These are phyloP conservation scores for Drosophila athabasca DNA, from an alignment of 1,140 invertebrate species.

Conservation along the genomic window DNA sequence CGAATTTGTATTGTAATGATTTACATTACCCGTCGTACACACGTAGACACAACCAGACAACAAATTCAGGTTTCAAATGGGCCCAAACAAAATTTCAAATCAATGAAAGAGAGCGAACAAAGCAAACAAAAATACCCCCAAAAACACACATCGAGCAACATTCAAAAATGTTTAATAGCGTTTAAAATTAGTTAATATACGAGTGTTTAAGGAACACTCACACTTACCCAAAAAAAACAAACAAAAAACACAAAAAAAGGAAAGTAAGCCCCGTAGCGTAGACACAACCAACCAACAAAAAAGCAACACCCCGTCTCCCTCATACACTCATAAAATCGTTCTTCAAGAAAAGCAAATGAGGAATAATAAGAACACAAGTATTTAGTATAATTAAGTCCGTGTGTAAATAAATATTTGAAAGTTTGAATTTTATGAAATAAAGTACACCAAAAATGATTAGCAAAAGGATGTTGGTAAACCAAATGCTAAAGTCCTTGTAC, in stretches of 20 bases:
- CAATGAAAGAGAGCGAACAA: slow-evolving; percentile 37
- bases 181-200: slow-evolving; percentile 55
- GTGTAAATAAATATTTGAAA: slow-evolving; percentile 76
- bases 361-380: slow-evolving; percentile 31
- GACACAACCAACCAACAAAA: slow-evolving; percentile 2
- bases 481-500: slow-evolving; percentile 22
- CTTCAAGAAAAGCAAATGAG: slow-evolving; percentile 15
- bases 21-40: slow-evolving; percentile 59
- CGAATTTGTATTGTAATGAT: slow-evolving; percentile 58
- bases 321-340: slow-evolving; percentile 6
- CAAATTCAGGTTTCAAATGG: slow-evolving; percentile 79
- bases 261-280: slow-evolving; percentile 35
- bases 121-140: slow-evolving; percentile 35
- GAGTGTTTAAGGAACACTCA: slow-evolving; percentile 21
- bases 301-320: neutral
- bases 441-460: slow-evolving; percentile 56
- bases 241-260: slow-evolving; percentile 1
- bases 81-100: slow-evolving; percentile 65
- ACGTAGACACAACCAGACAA: slow-evolving; percentile 20
- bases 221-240: slow-evolving; percentile 44
- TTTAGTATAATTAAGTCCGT: slow-evolving; percentile 61
- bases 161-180: slow-evolving; percentile 76
- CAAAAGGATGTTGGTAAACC: slow-evolving; percentile 48
- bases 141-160: slow-evolving; percentile 73
- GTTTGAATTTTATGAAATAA: slow-evolving; percentile 74